Conservation (phyloP, 2,888 invertebrate species). For the Coelinius sp. region DNA sequence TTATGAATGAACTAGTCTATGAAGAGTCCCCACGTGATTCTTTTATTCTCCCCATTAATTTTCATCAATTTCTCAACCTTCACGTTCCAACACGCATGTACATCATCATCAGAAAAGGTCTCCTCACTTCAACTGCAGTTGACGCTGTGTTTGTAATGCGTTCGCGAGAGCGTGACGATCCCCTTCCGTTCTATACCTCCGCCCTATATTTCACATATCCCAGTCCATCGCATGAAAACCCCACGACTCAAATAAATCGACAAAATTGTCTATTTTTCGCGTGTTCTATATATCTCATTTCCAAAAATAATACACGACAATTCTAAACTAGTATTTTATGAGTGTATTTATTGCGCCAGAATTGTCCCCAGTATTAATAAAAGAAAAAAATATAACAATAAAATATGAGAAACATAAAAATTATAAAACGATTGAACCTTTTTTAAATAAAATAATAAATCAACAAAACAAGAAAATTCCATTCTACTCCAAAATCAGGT, state of each 20-base stretch:
- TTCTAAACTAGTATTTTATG: slow-evolving; percentile 2
- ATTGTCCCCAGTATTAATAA: not conserved
- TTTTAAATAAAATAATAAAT: too few species aligned
- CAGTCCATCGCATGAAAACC: not conserved
- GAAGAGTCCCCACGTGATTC: slow-evolving; percentile 22
- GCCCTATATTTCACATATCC: not conserved
- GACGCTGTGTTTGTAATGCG: slow-evolving; percentile 19
- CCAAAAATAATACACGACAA: slow-evolving; percentile 10
- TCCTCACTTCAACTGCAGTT: slow-evolving; percentile 8
- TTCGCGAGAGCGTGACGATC: slow-evolving; percentile 17
- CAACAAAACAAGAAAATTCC: too few species aligned
- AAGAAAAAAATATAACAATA: slow-evolving; percentile 10
- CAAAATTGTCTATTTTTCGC: slow-evolving; percentile 10
- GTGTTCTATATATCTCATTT: not conserved
- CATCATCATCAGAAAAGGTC: not conserved
- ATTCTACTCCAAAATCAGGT: too few species aligned
- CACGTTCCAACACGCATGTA: slow-evolving; percentile 41
- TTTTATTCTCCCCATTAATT: slow-evolving; percentile 37
- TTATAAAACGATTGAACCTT: not conserved
- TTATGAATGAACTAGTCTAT: not conserved
- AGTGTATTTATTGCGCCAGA: not conserved
- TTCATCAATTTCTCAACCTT: slow-evolving; percentile 42
- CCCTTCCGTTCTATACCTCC: slow-evolving; percentile 13
- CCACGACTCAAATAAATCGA: not conserved
- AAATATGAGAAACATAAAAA: not conserved